Percentiles rank a stretch among this genome's conserved stretches.
Conservation (phyloP, 2,888 invertebrate species). For the Acleris literana region DNA sequence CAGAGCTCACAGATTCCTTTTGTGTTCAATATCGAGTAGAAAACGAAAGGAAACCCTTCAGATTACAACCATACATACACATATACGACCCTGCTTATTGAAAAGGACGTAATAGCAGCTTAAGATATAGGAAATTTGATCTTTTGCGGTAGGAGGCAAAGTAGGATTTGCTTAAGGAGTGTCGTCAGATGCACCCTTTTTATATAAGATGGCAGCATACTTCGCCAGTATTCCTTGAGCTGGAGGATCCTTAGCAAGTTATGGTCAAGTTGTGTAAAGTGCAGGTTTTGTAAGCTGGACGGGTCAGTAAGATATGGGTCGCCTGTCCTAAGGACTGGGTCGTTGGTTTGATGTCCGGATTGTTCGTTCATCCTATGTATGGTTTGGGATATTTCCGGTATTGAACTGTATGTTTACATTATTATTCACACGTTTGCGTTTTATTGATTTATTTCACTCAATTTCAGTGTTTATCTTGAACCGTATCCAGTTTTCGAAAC, state of each 20-base stretch:
- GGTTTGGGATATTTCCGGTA: constrained; percentile 23
- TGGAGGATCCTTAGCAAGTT: background rate
- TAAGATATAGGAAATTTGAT: no score
- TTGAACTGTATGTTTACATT: constrained; percentile 22
- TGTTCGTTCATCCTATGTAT: constrained; percentile 25
- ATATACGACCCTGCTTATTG: background rate
- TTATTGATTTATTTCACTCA: background rate
- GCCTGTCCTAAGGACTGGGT: constrained; percentile 24
- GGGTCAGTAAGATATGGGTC: constrained; percentile 20
- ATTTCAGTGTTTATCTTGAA: no score
- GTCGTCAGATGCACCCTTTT: no score
- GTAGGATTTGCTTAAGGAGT: no score
- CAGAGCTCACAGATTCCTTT: constrained; percentile 28
- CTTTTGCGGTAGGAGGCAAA: no score
- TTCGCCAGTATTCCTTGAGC: constrained; percentile 23
- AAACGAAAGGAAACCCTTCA: constrained; percentile 32
- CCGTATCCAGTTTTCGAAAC: no score
- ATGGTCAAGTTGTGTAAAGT: background rate
- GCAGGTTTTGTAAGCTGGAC: constrained; percentile 9
- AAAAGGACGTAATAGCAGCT: no score
- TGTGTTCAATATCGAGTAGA: constrained; percentile 33
- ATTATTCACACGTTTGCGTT: background rate
- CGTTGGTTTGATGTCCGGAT: constrained; percentile 25
- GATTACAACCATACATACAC: constrained; percentile 24
- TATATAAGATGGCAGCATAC: background rate